phyloP scores from a whole-genome alignment of 1,140 invertebrate species.

The Idris sp. region DNA sequence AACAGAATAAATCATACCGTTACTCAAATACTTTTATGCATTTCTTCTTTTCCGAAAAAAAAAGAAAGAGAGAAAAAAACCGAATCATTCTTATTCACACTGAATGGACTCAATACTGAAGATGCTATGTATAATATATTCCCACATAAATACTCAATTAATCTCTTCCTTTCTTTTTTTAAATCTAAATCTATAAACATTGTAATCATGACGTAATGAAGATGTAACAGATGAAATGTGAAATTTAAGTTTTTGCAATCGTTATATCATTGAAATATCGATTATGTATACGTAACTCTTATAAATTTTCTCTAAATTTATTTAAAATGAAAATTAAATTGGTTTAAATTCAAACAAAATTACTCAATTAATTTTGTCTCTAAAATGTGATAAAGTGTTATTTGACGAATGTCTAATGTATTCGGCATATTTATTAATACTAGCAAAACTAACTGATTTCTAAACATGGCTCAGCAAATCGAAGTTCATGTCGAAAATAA shows the following conservation, averaged over 20 bases:
- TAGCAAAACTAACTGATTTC: slow-evolving; percentile 6
- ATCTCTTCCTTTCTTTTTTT: slow-evolving; percentile 2
- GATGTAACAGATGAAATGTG: slow-evolving; percentile 33
- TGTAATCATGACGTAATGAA: slow-evolving; percentile 29
- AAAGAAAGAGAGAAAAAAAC: no score
- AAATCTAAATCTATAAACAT: slow-evolving; percentile 9
- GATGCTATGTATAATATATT: no score
- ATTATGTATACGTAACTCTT: slow-evolving; percentile 3
- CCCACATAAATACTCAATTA: no score
- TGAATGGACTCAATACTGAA: no score
- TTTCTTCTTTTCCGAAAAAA: no score
- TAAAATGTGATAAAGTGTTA: no score
- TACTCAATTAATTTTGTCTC: no score
- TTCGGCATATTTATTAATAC: neutral
- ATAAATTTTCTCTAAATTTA: neutral
- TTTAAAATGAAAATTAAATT: slow-evolving; percentile 5
- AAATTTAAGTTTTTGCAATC: slow-evolving; percentile 51
- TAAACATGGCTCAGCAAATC: slow-evolving; percentile 24
- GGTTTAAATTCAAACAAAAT: neutral
- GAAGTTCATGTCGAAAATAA: slow-evolving; percentile 48
- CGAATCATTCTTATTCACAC: no score
- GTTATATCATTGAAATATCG: slow-evolving; percentile 42
- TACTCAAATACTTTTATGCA: no score
- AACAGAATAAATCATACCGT: slow-evolving; percentile 7
- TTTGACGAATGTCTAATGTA: no score